Conservation (phyloP, 2,113 vertebrate genomes). For the Sebastes fasciatus region DNA sequence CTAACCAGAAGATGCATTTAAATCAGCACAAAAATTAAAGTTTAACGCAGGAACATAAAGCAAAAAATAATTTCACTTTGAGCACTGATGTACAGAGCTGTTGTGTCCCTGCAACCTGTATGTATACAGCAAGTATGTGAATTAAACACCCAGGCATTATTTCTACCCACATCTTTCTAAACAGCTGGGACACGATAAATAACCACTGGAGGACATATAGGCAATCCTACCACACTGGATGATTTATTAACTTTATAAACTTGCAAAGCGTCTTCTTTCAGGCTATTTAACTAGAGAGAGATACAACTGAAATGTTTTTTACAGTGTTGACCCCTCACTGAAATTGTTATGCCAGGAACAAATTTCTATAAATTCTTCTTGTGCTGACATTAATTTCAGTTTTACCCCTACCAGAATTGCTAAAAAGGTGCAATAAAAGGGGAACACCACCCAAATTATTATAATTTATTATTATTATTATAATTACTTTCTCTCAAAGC, state of each 20-base stretch:
- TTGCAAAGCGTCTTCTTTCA: background rate
- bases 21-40: background rate
- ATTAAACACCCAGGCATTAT: background rate
- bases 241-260: background rate
- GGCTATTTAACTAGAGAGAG: background rate
- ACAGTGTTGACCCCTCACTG: background rate
- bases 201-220: background rate
- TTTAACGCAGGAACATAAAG: too few relatives aligned
- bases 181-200: background rate
- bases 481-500: too few relatives aligned
- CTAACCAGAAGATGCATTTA: background rate
- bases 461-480: too few relatives aligned
- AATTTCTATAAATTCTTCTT: background rate
- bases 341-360: too few relatives aligned
- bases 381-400: background rate
- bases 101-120: too few relatives aligned
- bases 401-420: background rate
- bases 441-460: too few relatives aligned
- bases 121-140: background rate
- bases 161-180: background rate
- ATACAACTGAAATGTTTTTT: too few relatives aligned
- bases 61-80: too few relatives aligned
- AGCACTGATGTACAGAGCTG: too few relatives aligned
- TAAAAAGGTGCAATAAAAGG: background rate
- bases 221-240: background rate